A percentile compares a stretch with the other conserved stretches of the same genome.
phyloP scores from a whole-genome alignment of 2,888 invertebrate genomes.

The Hecatera dysodea region DNA sequence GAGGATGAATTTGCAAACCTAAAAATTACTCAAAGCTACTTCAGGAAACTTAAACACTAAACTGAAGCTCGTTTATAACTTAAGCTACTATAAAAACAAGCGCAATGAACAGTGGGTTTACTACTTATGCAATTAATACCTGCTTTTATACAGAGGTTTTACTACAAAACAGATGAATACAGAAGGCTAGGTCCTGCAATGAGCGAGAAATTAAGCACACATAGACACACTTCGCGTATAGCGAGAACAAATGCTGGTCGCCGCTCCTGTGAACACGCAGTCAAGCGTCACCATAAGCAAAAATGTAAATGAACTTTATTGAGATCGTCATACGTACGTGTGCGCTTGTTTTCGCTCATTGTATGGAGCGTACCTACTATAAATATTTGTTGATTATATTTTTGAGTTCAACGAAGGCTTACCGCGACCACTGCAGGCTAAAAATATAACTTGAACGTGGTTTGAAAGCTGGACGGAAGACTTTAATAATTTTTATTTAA shows the following conservation, averaged over 20 bases:
- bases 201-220: not conserved
- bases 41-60: conserved; percentile 19
- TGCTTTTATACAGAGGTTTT: not conserved
- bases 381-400: not conserved
- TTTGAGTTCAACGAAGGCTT: conserved; percentile 1
- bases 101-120: conserved; percentile 23
- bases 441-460: conserved; percentile 3
- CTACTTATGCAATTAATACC: conserved; percentile 31
- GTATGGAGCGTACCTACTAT: not conserved
- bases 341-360: not conserved
- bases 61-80: conserved; percentile 5
- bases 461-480: conserved; percentile 4
- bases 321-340: not conserved
- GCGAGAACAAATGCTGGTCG: not conserved
- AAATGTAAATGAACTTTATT: too few relatives aligned
- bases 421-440: not conserved
- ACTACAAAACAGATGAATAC: not conserved
- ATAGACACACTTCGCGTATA: too few relatives aligned
- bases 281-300: too few relatives aligned
- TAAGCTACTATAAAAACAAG: not conserved
- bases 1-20: not conserved
- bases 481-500: not conserved
- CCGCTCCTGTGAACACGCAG: too few relatives aligned
- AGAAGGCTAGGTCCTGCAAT: not conserved
- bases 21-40: not conserved